Evolutionary conservation across 2,113 vertebrate species (phyloP), one percentile per base, ranked within the genome.

Genomic region (Phrynocephalus versicolor): DNA sequence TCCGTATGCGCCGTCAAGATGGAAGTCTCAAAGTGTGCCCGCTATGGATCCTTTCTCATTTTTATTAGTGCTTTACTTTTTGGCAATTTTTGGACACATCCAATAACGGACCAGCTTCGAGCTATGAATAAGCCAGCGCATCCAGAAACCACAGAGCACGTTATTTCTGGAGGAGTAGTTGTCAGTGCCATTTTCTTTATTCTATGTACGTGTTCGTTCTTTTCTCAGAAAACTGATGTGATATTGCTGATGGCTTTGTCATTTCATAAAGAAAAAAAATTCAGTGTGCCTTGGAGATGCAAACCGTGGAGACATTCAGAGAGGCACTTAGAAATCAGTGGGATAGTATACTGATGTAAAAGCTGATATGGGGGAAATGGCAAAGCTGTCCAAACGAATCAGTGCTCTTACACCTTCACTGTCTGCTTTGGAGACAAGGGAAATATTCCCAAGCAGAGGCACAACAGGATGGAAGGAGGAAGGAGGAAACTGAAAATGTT

Each of bases 171-270:
- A 91, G 99, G 98, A 55, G 99, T 99, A 83, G 95, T 99, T 19
- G 98, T 99, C 94, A 99, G 98, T 83, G 96, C 98, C n/a, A 71
- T 97, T 88, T 99, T 99, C 96, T 99, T 99, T 93, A 96, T 98
- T 89, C 93, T 99, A 88, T 97, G 99, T 99, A 93, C 95, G 98
- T 96, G 80, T 88, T 91, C 37, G 80, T 51, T 85, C 37, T 37
- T 57, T 39, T 80, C 15, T 89, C 73, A 79, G 51, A 23, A 67
- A 25, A 27, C 81, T 76, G 30, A 71, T 64, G 14, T 30, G 14
- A 67, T 58, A 16, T 74, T 73, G 3, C 14, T 81, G 0, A 84
- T 51, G 30, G 27, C 1, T 41, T 77, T 87, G 8, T 37, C 81
- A 5, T 25, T 89, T 51, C 45, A 45, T 67, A n/a, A 87, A n/a